Percentiles rank a stretch among this genome's conserved stretches.
phyloP scores from a whole-genome alignment of 2,113 vertebrate species.

The Chionis minor region DNA sequence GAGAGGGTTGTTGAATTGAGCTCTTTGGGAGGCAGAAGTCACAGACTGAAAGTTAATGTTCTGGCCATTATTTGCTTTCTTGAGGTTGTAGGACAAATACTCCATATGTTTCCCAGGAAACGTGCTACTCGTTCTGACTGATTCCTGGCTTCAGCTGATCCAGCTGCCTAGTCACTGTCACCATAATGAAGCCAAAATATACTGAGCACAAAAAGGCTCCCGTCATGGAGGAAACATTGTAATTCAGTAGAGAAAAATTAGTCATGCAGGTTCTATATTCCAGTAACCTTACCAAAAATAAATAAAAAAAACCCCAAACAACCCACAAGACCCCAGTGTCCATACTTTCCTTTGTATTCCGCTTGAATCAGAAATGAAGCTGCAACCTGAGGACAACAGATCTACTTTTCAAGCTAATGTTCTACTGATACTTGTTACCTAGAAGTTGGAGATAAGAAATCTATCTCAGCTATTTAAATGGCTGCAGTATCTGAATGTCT shows the following conservation, averaged over 20 bases:
- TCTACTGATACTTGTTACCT: neutral
- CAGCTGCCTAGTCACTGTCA: neutral
- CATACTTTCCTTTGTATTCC: neutral
- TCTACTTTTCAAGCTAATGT: neutral
- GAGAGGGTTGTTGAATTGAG: neutral
- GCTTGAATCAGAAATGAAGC: neutral
- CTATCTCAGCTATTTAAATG: neutral
- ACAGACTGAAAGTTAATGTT: constrained; percentile 17
- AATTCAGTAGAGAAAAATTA: neutral
- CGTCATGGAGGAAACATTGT: neutral
- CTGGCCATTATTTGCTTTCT: neutral
- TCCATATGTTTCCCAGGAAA: constrained; percentile 31
- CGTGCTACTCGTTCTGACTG: neutral
- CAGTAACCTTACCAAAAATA: neutral
- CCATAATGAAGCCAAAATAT: neutral
- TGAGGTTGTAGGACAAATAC: neutral
- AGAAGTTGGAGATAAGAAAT: neutral
- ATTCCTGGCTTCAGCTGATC: neutral
- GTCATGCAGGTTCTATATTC: neutral
- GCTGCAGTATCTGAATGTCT: neutral
- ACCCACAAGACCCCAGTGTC: rapidly evolving
- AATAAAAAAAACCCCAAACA: neutral
- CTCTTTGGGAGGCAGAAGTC: neutral
- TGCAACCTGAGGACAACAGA: neutral
- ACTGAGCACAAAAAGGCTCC: neutral